Evolutionary conservation across 2,113 vertebrate genomes (phyloP), one percentile per base, ranked within the genome.

Genomic region (Crypturellus undulatus): DNA sequence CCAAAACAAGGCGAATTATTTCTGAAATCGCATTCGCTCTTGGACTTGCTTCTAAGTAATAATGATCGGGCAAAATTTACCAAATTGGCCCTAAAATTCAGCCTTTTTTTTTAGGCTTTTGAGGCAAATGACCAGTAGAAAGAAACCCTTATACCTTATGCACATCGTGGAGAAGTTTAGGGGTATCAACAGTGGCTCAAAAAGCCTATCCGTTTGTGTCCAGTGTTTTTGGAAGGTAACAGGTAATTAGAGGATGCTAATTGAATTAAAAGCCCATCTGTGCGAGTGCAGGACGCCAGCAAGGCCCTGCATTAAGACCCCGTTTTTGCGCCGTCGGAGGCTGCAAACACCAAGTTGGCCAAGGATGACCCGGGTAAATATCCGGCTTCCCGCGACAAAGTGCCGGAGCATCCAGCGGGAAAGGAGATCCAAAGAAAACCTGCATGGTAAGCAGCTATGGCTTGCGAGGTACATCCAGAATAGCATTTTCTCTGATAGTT

Each of bases 201-300:
- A 22, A 77, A 90, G 28, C 68, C 83, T 93, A 18, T 94, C 70
- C 65, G 28, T 94, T 94, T 68, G 71, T 83, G 94, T 47, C 52
- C 91, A 17, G 87, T 77, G 91, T 81, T 94, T 97, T 83, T 65
- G 10, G 9, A 92, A 84, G 91, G 54, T 96, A 95, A 71, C 45
- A 96, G 97, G 97, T 98, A 97, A 98, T 98, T 98, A 98, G 97
- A 97, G 93, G 67, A 89, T 96, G 96, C 97, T 98, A 97, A 98
- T 98, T 97, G 97, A 98, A 98, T 98, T 96, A 97, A 96, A 95
- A 92, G 96, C 96, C 97, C 98, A 98, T 98, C 98, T 98, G 98
- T 94, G 96, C 54, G 96, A 93, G 97, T 95, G 96, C 93, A 81
- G 90, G 91, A 79, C 96, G 97, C 97, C 98, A 97, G 94, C 89